Base-by-base conservation (phyloP, 2,888 invertebrate species). In the Agrochola lychnidis region DNA sequence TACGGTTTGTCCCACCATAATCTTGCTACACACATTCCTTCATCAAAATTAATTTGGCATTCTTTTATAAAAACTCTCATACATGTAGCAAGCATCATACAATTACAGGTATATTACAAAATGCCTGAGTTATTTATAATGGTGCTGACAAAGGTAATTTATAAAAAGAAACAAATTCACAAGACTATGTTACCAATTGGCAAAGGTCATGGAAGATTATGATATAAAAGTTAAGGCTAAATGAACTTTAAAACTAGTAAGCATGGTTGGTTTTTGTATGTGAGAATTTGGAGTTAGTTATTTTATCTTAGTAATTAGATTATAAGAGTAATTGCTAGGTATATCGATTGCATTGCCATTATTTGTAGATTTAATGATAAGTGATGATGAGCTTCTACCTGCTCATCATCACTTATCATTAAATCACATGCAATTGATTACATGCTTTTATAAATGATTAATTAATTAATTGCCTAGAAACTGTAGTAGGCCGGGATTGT, bases 121-220 rank as follows among this genome's bases (percentile, higher is more conserved):
- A 83, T 66, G 70, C 16, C 70, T 71, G 73, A 76, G 72, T 83
- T 77, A 78, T 71, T 78, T 83, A 71, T 83, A 86, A 88, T 88
- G 79, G 67, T 56, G 40, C 78, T 81, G 76, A 79, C 87, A 81
- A 88, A 75, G 53, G 68, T 79, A 80, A 86, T 86, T 76, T 83
- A 62, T 70, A 36, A 62, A 70, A 70, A 78, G 63, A 73, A 77
- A 76, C 69, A 63, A 73, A 77, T 79, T 72, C 79, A 76, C 79
- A 83, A 83, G 70, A 84, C 59, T 57, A 12, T 36, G 64, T 70
- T 78, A 71, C 64, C 57, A 66, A 78, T 75, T 62, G 30, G 6
- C 25, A 86, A 83, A 82, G 88, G 84, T 86, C 74, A 80, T 30
- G 10, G 61, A 66, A 64, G 40, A 76, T 78, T 73, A 67, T 61